These are phyloP conservation scores for Leptinotarsa rubiginosa DNA, from an alignment of 2,888 invertebrate species.

Conservation along the genomic window DNA sequence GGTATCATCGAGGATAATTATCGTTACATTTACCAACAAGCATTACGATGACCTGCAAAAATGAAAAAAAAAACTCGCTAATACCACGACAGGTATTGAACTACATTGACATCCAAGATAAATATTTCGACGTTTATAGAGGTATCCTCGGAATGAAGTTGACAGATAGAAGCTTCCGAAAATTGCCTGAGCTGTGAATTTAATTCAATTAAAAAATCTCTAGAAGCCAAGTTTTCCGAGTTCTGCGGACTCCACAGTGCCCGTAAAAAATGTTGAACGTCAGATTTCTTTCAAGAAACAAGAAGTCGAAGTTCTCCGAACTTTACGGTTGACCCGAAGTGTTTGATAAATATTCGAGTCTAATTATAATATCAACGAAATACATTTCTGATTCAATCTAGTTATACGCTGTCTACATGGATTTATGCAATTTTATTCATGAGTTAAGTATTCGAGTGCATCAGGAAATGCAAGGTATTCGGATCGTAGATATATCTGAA, in stretches of 20 bases:
- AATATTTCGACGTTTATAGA: too few relatives aligned
- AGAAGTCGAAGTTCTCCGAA: too few relatives aligned
- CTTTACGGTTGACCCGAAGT: background rate
- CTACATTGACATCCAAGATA: background rate
- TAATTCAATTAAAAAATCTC: too few relatives aligned
- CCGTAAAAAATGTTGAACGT: too few relatives aligned
- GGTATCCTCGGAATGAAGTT: too few relatives aligned
- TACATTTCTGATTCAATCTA: background rate
- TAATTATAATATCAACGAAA: conserved; percentile 3
- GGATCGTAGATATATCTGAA: background rate
- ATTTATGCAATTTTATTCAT: conserved; percentile 14
- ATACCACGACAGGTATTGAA: background rate
- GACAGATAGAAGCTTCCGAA: too few relatives aligned
- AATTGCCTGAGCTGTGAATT: too few relatives aligned
- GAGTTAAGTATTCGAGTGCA: background rate
- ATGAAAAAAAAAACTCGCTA: background rate
- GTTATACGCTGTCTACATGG: conserved; percentile 10
- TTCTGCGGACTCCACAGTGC: too few relatives aligned
- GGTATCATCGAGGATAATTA: too few relatives aligned
- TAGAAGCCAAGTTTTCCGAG: too few relatives aligned
- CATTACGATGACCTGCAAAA: background rate
- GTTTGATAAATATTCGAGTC: background rate
- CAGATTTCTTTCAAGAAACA: too few relatives aligned
- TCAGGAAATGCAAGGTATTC: conserved; percentile 8
- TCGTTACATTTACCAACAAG: too few relatives aligned